Evolutionary conservation across 2,797 vertebrate genomes (phyloP), one percentile per base, ranked within the genome.

Genomic region (Threskiornis aethiopicus): DNA sequence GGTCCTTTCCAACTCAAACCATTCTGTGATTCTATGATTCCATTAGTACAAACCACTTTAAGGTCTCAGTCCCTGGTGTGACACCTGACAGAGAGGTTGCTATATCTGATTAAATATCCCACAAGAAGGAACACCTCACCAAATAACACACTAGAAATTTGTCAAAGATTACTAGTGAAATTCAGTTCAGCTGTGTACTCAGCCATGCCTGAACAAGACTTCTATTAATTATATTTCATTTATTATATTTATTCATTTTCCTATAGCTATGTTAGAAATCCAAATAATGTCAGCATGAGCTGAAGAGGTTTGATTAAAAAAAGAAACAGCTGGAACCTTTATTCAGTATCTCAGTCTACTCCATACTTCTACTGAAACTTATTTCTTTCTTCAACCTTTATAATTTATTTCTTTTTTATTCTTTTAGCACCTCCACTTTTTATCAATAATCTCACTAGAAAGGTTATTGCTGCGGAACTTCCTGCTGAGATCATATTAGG

Each of bases 71-170:
- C 55, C 62, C 55, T 64, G 54, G 39, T 80, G 61, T 91, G 72
- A 93, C 31, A 81, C 37, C 35, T 96, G 82, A 95, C 75, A 91
- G 79, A 78, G 67, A 95, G 81, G 80, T 76, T 85, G 49, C 46
- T 88, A 8, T 62, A 75, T 73, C 85, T 93, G 81, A 77, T 37
- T 39, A 85, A 93, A 59, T 83, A 64, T 67, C 70, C 39, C 35
- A 58, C 54, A 87, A 47, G 65, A 87, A 93, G 37, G 88, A 94
- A 84, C 72, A 88, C 59, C 54, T 92, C 71, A 85, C 28, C 52
- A 87, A 93, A 85, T 83, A 96, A 84, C 20, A 62, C 12, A 59
- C 35, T 29, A 86, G 61, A 96, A 97, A 96, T 54, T 58, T 62
- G 62, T 69, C 51, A 67, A 91, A 93, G 77, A 84, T 66, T 93